phyloP scores from a whole-genome alignment of 2,888 invertebrate genomes.

The Phorcus lineatus region DNA sequence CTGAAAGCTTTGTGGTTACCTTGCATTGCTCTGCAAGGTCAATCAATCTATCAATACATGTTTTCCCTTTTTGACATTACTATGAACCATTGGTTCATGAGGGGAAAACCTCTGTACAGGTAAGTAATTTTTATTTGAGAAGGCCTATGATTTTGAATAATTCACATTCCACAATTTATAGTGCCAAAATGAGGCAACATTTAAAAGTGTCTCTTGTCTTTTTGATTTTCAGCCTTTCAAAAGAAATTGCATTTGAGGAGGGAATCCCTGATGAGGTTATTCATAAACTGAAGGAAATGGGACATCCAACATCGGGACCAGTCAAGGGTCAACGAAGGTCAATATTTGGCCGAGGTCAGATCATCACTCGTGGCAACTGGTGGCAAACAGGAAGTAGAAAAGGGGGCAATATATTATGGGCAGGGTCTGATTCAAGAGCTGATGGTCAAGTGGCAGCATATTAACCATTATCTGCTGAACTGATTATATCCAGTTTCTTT shows the following conservation, averaged over 20 bases:
- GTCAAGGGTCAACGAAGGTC: slow-evolving; percentile 51
- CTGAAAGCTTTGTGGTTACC: too few relatives aligned
- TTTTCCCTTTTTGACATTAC: too few relatives aligned
- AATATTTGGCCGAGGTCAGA: slow-evolving; percentile 72
- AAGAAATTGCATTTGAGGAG: slow-evolving; percentile 53
- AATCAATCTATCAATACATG: too few relatives aligned
- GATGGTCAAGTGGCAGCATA: slow-evolving; percentile 59
- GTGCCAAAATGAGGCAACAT: too few relatives aligned
- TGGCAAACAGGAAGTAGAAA: slow-evolving; percentile 42
- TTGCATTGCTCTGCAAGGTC: too few relatives aligned
- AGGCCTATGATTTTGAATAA: too few relatives aligned
- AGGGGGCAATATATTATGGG: slow-evolving; percentile 57
- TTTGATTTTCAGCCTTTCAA: neutral
- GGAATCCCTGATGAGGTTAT: slow-evolving; percentile 58
- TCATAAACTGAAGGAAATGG: slow-evolving; percentile 51
- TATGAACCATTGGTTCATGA: too few relatives aligned
- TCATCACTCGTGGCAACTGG: slow-evolving; percentile 67
- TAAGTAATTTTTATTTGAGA: too few relatives aligned
- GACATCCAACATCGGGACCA: slow-evolving; percentile 56
- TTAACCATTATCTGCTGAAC: neutral
- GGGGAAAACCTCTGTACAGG: too few relatives aligned
- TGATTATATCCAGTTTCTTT: neutral
- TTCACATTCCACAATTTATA: too few relatives aligned
- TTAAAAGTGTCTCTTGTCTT: neutral
- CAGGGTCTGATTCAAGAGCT: slow-evolving; percentile 70